Percentiles rank a stretch among this genome's conserved stretches.
Evolutionary conservation across 2,797 vertebrate species (phyloP).

Genomic region (Peromyscus eremicus): DNA sequence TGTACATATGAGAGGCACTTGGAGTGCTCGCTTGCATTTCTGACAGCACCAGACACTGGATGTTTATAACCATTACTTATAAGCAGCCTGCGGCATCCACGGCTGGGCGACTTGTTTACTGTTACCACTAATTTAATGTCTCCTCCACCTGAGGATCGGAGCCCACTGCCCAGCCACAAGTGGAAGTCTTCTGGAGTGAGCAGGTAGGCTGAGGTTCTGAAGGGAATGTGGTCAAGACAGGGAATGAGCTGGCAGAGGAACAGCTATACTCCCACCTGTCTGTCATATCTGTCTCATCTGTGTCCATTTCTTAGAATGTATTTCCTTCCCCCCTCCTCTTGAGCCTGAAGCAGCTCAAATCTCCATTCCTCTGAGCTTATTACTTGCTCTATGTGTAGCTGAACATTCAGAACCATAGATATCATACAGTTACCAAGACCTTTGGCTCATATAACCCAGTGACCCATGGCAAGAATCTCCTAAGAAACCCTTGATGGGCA

Average conservation of each 20-base stretch:
- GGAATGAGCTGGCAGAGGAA: conserved; percentile 16
- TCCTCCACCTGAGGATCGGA: conserved; percentile 74
- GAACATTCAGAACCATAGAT: conserved; percentile 46
- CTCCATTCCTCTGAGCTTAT: conserved; percentile 35
- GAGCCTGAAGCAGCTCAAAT: conserved; percentile 43
- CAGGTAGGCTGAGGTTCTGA: conserved; percentile 1
- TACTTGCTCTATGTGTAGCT: conserved; percentile 38
- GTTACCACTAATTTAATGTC: conserved; percentile 77
- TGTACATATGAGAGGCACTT: conserved; percentile 80
- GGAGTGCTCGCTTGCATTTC: conserved; percentile 72
- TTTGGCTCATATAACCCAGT: conserved; percentile 22
- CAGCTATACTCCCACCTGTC: neutral
- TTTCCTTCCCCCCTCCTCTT: neutral
- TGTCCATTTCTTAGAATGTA: conserved; percentile 8
- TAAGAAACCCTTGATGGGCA: neutral
- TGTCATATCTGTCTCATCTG: neutral
- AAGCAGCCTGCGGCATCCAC: conserved; percentile 79
- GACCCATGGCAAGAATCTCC: neutral
- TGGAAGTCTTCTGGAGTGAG: conserved; percentile 63
- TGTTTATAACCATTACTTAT: conserved; percentile 84
- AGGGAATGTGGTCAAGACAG: neutral
- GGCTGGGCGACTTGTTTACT: conserved; percentile 80
- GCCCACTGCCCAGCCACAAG: conserved; percentile 72
- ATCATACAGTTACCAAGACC: conserved; percentile 22
- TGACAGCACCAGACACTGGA: conserved; percentile 81